A percentile compares a stretch with the other conserved stretches of the same genome.
Conservation (phyloP, 2,797 vertebrate species). For the Macrochelys suwanniensis region DNA sequence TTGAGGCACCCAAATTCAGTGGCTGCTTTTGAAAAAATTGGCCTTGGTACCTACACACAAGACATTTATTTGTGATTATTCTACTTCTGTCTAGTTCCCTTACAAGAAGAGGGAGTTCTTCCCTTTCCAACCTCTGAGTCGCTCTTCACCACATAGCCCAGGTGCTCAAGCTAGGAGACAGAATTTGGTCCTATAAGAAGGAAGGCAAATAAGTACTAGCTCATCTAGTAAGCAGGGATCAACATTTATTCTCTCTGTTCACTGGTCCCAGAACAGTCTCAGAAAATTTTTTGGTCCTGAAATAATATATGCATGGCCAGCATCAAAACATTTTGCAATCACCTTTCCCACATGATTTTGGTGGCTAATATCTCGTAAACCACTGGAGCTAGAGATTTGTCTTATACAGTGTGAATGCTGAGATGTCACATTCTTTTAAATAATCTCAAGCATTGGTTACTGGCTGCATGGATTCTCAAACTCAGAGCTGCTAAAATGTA, state of each 20-base stretch:
- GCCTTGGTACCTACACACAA: too few species aligned
- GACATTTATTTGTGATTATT: too few species aligned
- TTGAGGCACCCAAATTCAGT: too few species aligned
- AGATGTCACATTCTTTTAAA: neutral
- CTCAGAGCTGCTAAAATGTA: neutral
- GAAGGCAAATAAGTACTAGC: neutral
- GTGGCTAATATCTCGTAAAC: neutral
- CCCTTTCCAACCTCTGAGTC: too few species aligned
- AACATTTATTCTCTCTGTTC: neutral
- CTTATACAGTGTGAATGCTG: neutral
- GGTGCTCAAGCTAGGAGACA: too few species aligned
- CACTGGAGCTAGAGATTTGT: neutral
- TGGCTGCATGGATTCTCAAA: neutral
- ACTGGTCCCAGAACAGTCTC: neutral
- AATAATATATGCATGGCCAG: neutral
- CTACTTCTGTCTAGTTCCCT: too few species aligned
- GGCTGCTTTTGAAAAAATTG: too few species aligned
- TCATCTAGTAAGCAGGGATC: neutral
- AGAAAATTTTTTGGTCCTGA: neutral
- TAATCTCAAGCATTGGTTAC: neutral
- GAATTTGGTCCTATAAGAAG: too few species aligned
- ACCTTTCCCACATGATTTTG: neutral
- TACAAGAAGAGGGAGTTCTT: too few species aligned
- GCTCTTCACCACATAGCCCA: too few species aligned
- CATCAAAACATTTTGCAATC: neutral